Evolutionary conservation across 2,113 vertebrate genomes (phyloP).

Genomic region (Furnarius figulus): DNA sequence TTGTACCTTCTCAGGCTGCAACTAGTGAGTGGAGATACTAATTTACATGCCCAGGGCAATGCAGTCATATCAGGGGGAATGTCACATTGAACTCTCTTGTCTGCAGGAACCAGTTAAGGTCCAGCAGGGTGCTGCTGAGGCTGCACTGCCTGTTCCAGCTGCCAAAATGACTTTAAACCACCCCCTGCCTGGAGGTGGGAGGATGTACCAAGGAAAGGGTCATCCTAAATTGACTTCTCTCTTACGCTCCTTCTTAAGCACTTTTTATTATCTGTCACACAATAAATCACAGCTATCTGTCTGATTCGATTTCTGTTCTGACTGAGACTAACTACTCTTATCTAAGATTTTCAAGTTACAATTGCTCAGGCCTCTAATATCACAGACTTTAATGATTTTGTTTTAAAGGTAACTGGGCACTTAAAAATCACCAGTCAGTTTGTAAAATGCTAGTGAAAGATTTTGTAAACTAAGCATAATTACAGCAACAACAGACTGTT

Average conservation of each 20-base stretch:
- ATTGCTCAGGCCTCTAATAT: not conserved
- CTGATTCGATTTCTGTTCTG: constrained; percentile 8
- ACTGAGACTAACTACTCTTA: not conserved
- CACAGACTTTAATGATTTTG: not conserved
- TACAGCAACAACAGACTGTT: not conserved
- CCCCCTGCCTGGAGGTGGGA: not conserved
- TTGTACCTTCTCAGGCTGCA: not conserved
- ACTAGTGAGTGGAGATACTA: not conserved
- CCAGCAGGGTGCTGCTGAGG: not conserved
- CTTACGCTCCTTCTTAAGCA: not conserved
- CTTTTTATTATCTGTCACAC: not conserved
- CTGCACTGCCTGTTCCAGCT: not conserved
- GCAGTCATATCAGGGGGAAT: not conserved
- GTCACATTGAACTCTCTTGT: not conserved
- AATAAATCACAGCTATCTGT: not conserved
- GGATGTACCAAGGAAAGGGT: not conserved
- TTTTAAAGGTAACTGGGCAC: not conserved
- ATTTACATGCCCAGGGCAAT: not conserved
- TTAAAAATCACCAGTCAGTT: not conserved
- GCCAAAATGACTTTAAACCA: not conserved
- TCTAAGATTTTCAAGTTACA: not conserved
- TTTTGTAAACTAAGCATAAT: constrained; percentile 37
- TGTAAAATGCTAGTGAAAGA: constrained; percentile 18
- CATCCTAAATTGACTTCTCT: not conserved
- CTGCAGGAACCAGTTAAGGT: not conserved